Evolutionary conservation across 2,888 invertebrate genomes (phyloP).

Genomic region (Xestoiulus laeticollis): DNA sequence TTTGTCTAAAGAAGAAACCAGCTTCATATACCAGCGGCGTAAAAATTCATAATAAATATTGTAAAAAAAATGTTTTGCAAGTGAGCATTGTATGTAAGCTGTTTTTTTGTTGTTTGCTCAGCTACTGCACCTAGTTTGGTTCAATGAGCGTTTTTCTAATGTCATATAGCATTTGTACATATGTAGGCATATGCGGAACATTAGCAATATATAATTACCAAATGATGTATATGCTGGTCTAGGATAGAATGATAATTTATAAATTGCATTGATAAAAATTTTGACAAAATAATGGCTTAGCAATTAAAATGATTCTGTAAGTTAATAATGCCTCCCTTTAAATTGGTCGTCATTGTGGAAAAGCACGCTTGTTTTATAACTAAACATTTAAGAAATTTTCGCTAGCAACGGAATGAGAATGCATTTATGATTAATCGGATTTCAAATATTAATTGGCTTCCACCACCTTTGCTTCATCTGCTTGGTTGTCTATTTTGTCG

Average conservation of each 20-base stretch:
- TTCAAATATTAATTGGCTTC: conserved; percentile 48
- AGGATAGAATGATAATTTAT: not conserved
- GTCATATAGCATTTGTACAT: not conserved
- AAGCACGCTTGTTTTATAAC: not conserved
- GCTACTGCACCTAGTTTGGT: not conserved
- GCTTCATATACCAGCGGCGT: not conserved
- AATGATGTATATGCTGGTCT: not conserved
- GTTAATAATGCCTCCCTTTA: not conserved
- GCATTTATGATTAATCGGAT: not conserved
- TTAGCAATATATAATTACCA: not conserved
- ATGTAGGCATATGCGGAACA: not conserved
- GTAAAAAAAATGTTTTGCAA: not conserved
- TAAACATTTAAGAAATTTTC: not conserved
- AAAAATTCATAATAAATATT: not conserved
- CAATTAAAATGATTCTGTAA: not conserved
- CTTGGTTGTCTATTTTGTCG: conserved; percentile 38
- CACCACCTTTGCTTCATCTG: conserved; percentile 35
- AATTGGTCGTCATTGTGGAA: not conserved
- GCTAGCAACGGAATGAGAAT: not conserved
- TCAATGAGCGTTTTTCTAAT: conserved; percentile 37
- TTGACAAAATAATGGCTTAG: not conserved
- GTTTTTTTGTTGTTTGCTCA: not conserved
- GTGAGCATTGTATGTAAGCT: not conserved
- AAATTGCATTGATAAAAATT: not conserved
- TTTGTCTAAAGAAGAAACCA: not conserved